Conservation (phyloP, 2,888 invertebrate genomes). For the Zeuzera pyrina region DNA sequence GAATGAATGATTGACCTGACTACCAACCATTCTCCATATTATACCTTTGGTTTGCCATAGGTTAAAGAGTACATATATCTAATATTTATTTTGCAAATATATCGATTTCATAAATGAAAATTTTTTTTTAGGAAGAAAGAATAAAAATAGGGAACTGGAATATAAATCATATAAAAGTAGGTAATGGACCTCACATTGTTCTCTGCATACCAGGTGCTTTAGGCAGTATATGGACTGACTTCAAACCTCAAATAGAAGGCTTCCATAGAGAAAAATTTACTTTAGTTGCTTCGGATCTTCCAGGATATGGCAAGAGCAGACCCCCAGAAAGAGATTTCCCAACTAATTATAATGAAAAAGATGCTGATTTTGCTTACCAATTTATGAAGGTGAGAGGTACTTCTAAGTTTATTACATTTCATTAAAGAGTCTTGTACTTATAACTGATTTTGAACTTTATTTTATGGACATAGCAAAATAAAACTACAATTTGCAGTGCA, state of each 20-base stretch:
- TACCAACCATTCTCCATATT: too few relatives aligned
- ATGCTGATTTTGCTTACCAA: conserved; percentile 79
- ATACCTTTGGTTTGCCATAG: too few relatives aligned
- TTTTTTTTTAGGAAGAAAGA: conserved; percentile 75
- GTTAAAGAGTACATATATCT: too few relatives aligned
- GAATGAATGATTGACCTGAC: too few relatives aligned
- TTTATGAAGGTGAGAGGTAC: conserved; percentile 76
- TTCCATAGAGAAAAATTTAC: conserved; percentile 76
- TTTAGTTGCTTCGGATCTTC: conserved; percentile 86
- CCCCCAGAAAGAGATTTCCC: conserved; percentile 84
- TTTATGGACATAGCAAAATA: too few relatives aligned
- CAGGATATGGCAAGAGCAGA: conserved; percentile 88
- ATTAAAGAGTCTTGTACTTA: too few relatives aligned
- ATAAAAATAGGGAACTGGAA: conserved; percentile 73
- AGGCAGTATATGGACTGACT: conserved; percentile 88
- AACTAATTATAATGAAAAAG: conserved; percentile 79
- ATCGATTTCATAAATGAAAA: too few relatives aligned
- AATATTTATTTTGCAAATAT: too few relatives aligned
- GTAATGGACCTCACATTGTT: conserved; percentile 73
- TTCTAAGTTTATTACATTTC: not conserved
- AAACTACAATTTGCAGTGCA: too few relatives aligned
- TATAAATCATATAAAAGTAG: conserved; percentile 74
- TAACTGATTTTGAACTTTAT: too few relatives aligned
- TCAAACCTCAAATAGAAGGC: conserved; percentile 81
- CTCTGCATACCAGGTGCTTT: conserved; percentile 86